Evolutionary conservation across 2,888 invertebrate genomes (phyloP).

Genomic region (Drepana falcataria): DNA sequence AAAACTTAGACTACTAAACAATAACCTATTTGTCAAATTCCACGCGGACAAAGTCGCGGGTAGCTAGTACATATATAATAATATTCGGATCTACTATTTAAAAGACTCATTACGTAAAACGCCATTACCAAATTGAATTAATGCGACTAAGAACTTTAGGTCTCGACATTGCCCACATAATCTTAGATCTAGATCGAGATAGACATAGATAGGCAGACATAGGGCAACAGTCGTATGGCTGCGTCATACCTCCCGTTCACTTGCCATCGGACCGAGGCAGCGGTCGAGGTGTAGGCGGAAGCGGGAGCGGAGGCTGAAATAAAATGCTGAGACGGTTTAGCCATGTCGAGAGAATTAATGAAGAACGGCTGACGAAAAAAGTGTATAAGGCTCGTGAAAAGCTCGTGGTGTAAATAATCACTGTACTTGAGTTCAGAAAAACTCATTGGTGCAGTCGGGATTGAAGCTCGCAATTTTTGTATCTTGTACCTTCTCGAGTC

Average conservation of each 20-base stretch:
- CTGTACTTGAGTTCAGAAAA: too few species aligned
- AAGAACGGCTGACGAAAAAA: too few species aligned
- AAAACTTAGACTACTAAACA: too few species aligned
- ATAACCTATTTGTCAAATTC: too few species aligned
- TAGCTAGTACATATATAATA: not conserved
- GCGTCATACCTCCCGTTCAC: constrained; percentile 36
- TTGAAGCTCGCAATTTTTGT: too few species aligned
- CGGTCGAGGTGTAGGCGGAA: constrained; percentile 3
- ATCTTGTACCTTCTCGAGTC: too few species aligned
- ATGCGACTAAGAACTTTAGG: not conserved
- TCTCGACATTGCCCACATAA: not conserved
- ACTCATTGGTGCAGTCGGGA: too few species aligned
- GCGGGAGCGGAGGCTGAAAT: constrained; percentile 5
- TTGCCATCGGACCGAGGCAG: constrained; percentile 9
- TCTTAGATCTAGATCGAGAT: not conserved
- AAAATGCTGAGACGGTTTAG: not conserved
- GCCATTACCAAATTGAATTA: constrained; percentile 2
- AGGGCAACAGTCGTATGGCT: constrained; percentile 8
- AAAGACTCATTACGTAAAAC: not conserved
- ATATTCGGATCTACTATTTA: not conserved
- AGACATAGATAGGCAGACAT: constrained; percentile 1
- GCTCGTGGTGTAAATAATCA: too few species aligned
- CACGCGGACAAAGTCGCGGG: too few species aligned
- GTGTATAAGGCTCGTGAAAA: too few species aligned
- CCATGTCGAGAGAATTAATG: not conserved